These are phyloP conservation scores for Macrotrachela quadricornifera DNA, from an alignment of 1,140 invertebrate genomes.

Conservation along the genomic window DNA sequence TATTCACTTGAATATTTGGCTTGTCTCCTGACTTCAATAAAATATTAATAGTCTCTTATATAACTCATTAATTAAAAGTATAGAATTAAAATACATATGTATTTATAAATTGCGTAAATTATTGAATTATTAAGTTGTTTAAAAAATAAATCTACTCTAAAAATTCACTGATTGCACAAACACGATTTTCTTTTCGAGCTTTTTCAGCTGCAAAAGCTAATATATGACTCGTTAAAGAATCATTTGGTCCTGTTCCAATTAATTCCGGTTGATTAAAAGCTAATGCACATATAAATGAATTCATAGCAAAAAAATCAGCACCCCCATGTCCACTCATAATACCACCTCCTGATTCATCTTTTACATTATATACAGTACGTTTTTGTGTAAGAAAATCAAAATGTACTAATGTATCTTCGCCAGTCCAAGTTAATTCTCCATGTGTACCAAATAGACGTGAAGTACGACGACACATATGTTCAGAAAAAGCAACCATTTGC, in stretches of 20 bases:
- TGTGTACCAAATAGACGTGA: constrained; percentile 14
- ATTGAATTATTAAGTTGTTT: too few relatives aligned
- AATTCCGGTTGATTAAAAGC: constrained; percentile 11
- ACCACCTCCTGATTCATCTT: too few relatives aligned
- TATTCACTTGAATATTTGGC: too few relatives aligned
- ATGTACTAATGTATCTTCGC: constrained; percentile 11
- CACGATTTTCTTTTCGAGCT: constrained; percentile 17
- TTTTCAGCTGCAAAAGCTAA: constrained; percentile 25
- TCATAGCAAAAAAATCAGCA: constrained; percentile 24
- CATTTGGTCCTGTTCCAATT: constrained; percentile 18
- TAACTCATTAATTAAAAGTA: too few relatives aligned
- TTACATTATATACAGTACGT: too few relatives aligned
- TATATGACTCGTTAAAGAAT: constrained; percentile 19
- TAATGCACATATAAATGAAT: constrained; percentile 22
- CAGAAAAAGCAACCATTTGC: constrained; percentile 32
- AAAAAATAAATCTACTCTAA: too few relatives aligned
- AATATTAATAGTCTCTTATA: too few relatives aligned
- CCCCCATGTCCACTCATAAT: constrained; percentile 25
- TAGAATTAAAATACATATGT: too few relatives aligned
- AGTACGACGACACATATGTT: constrained; percentile 23
- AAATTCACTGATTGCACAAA: constrained; percentile 13
- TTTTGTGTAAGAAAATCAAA: constrained; percentile 19
- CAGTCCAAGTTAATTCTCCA: constrained; percentile 14
- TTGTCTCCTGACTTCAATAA: too few relatives aligned
- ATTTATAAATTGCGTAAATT: too few relatives aligned